Evolutionary conservation across 1,140 invertebrate species (phyloP).

Genomic region (Linepithema humile): DNA sequence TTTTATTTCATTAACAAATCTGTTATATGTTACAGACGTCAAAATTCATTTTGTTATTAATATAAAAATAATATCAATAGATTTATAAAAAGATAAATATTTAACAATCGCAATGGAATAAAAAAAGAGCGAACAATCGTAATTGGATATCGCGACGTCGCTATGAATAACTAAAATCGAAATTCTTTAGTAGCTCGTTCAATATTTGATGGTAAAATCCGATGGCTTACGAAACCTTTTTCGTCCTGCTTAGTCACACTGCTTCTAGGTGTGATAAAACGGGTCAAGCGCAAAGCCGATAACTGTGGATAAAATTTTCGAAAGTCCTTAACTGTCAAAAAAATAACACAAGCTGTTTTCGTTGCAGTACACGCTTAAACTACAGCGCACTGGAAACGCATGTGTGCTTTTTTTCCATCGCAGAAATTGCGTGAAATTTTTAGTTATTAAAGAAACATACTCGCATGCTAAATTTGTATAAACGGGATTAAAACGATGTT

Average conservation of each 20-base stretch:
- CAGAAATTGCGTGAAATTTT: not conserved
- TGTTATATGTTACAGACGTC: not conserved
- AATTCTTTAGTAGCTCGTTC: not conserved
- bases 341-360: not conserved
- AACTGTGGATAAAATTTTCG: not conserved
- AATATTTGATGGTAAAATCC: slow-evolving; percentile 58
- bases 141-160: slow-evolving; percentile 22
- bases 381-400: too few relatives aligned
- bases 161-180: not conserved
- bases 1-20: not conserved
- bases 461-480: not conserved
- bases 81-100: too few relatives aligned
- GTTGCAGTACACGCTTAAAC: not conserved
- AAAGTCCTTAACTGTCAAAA: not conserved
- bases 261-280: not conserved
- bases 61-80: not conserved
- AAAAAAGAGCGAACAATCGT: not conserved
- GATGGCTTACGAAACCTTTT: slow-evolving; percentile 3
- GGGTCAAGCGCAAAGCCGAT: not conserved
- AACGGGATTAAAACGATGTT: not conserved
- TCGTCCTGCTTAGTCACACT: slow-evolving; percentile 4
- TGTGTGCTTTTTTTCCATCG: not conserved
- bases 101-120: not conserved
- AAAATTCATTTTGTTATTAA: not conserved
- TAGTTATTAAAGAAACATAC: not conserved